Conservation (phyloP, 2,797 vertebrate species). For the Propithecus deckenii region DNA sequence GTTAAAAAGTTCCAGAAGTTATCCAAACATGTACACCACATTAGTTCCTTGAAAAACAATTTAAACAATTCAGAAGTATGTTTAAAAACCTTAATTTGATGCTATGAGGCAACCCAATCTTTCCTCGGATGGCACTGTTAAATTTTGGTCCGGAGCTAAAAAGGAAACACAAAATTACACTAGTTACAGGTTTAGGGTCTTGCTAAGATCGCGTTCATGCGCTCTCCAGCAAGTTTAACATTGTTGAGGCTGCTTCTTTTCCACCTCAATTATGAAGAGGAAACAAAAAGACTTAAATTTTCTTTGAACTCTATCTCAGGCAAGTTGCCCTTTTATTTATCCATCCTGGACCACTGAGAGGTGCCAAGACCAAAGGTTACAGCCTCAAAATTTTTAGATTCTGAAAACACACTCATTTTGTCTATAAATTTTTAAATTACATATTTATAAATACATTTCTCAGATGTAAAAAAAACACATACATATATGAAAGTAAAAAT, state of each 20-base stretch:
- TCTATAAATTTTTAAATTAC: background rate
- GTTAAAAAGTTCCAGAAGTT: slow-evolving; percentile 68
- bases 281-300: slow-evolving; percentile 40
- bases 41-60: slow-evolving; percentile 76
- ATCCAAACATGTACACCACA: slow-evolving; percentile 66
- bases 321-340: slow-evolving; percentile 39
- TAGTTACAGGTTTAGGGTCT: slow-evolving; percentile 75
- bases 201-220: slow-evolving; percentile 63
- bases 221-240: slow-evolving; percentile 73
- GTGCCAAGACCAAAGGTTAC: slow-evolving; percentile 64
- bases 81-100: slow-evolving; percentile 93
- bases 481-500: background rate
- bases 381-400: slow-evolving; percentile 54
- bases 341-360: slow-evolving; percentile 65
- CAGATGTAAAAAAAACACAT: background rate
- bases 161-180: slow-evolving; percentile 81
- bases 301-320: slow-evolving; percentile 7
- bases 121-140: slow-evolving; percentile 94
- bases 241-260: slow-evolving; percentile 57
- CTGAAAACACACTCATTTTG: background rate
- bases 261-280: slow-evolving; percentile 68
- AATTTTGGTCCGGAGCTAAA: slow-evolving; percentile 94
- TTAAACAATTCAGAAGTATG: slow-evolving; percentile 81
- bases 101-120: slow-evolving; percentile 93
- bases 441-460: slow-evolving; percentile 14